Evolutionary conservation across 2,113 vertebrate species (phyloP), one percentile per base, ranked within the genome.

Genomic region (Burhinus bistriatus): DNA sequence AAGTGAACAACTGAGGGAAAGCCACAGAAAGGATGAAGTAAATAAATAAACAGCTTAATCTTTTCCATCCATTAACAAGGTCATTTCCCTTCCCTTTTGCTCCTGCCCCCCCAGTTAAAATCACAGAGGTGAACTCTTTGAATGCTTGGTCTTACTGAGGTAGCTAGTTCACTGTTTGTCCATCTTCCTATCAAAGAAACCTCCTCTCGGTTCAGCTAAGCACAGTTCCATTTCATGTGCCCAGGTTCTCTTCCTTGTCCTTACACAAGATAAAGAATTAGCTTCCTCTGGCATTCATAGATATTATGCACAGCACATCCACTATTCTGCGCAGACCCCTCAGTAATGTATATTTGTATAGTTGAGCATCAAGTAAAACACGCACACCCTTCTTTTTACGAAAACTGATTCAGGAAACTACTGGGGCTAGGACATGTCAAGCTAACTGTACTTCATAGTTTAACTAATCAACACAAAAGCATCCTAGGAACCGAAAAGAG

Each of bases 21-120:
- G 11, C 58, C 49, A 73, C 2, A 34, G 18, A 78, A 75, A 71
- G 4, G 3, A 61, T n/a, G 42, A 58, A 64, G 38, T 23, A 83
- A 58, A 65, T 22, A 72, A 84, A 88, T 8, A 65, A 80, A 65
- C 15, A 79, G 34, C 30, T 52, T 42, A 17, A 36, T 5, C 7
- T 69, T 64, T 58, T 83, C 65, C n/a, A 52, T 34, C 45, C 3
- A 0, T 49, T 49, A 40, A 34, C 17, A 76, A 27, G 15, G 62
- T 19, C 0, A 0, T 52, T 30, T 45, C 59, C 40, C 11, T 45
- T 71, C 3, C 6, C 13, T n/a, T 9, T 23, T 40, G 59, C 20
- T 36, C 11, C 21, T 22, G 4, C 47, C 47, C 49, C 49, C 22
- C 49, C 49, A 22, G 8, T 83, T 61, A 45, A 84, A 64, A 78